Base-by-base conservation (phyloP, 1,140 invertebrate species). In the Sesamia nonagrioides region DNA sequence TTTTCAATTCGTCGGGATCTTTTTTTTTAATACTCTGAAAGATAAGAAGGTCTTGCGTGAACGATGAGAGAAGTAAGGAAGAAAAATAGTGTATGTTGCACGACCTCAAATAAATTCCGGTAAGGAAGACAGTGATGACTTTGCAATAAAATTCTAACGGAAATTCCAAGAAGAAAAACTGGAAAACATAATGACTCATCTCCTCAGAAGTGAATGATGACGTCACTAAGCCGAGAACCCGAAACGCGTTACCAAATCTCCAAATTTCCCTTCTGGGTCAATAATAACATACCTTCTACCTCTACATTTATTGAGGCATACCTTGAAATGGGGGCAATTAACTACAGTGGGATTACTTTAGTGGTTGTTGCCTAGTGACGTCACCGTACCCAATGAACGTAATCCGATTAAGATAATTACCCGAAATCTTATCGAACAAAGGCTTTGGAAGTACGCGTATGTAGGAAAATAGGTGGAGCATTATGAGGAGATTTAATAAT, bases 391-490 rank as follows among this genome's bases (percentile, higher is more conserved):
- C 81, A 79, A 84, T 82, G 77, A 71, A 75, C 75, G 84, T 93
- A 93, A 94, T 92, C 92, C 90, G 92, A 93, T 92, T 93, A 93
- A 86, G 79, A 85, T 93, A 93, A 94, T 93, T 93, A 89, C 86
- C 78, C 86, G 89, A 90, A 90, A 92, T 89, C 88, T 88, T 81
- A 86, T 83, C 81, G 82, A 87, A 84, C 78, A 78, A 58, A 78
- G 81, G 80, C 77, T 84, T 86, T 13, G 2, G 18, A 18, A 18
- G 50, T 54, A 9, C 37, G 83, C 75, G 37, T 48, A 78, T 9
- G 27, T 33, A 77, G 5, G n/a, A 1, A 40, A 8, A 18, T 40
- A n/a, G 35, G 33, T 33, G 33, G 7, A 17, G 60, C 15, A 21
- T 73, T 69, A 72, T 35, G 60, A 45, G 18, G n/a, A 15, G 37